Conservation (phyloP, 1,140 invertebrate species). For the Eciton burchellii region DNA sequence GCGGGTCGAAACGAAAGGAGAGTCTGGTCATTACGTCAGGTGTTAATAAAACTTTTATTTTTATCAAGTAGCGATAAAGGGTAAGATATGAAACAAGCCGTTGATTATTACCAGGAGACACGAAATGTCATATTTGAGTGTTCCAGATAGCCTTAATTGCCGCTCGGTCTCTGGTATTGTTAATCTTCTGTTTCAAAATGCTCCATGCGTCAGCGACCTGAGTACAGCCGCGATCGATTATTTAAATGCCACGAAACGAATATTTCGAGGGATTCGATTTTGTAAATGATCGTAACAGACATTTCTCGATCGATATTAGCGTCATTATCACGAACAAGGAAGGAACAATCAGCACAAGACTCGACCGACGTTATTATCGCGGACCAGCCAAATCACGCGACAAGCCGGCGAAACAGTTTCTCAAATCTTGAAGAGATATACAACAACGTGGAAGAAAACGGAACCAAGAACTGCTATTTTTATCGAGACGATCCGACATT, state of each 20-base stretch:
- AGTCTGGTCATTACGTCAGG: neutral
- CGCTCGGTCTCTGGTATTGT: slow-evolving; percentile 4
- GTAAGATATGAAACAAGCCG: neutral
- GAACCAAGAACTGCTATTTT: slow-evolving; percentile 10
- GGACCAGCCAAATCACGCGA: neutral
- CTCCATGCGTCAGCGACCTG: neutral
- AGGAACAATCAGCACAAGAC: neutral
- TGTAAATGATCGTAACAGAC: neutral
- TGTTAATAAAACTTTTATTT: neutral
- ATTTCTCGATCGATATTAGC: neutral
- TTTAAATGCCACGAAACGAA: slow-evolving; percentile 27
- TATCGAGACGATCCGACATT: slow-evolving; percentile 30
- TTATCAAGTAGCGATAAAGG: neutral
- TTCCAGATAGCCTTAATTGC: slow-evolving; percentile 24
- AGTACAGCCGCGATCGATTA: neutral
- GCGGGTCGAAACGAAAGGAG: neutral
- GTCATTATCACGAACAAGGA: neutral
- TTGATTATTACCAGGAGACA: slow-evolving; percentile 14
- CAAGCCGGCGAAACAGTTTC: slow-evolving; percentile 21
- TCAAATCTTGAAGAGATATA: slow-evolving; percentile 24
- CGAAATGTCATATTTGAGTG: slow-evolving; percentile 39
- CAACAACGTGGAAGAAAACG: neutral
- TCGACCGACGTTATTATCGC: slow-evolving; percentile 23
- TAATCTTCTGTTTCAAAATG: slow-evolving; percentile 8
- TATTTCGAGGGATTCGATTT: neutral